phyloP scores from a whole-genome alignment of 2,113 vertebrate genomes.

The Excalfactoria chinensis region DNA sequence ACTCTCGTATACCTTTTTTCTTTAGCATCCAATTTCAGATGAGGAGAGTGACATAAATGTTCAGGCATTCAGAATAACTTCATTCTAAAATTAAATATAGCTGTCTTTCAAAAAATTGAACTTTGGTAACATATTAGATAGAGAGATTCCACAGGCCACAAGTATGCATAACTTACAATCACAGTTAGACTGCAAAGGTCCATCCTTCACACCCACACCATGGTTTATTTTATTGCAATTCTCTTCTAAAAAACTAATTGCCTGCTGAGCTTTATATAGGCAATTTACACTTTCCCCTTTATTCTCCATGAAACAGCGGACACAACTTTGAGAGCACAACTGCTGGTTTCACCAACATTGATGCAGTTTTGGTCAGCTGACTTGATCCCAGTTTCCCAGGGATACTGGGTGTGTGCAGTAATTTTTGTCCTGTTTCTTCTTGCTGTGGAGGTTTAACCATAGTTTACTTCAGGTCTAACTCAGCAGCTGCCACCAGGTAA shows the following conservation, averaged over 20 bases:
- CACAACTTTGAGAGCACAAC: neutral
- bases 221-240: neutral
- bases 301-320: neutral
- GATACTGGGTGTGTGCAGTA: fast-evolving
- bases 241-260: neutral
- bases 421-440: neutral
- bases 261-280: neutral
- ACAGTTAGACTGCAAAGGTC: constrained; percentile 33
- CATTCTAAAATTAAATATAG: constrained; percentile 24
- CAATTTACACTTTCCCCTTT: neutral
- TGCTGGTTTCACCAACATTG: neutral
- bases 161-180: neutral
- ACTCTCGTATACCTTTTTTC: neutral
- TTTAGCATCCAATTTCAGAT: neutral
- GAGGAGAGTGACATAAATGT: neutral
- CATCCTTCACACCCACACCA: neutral
- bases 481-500: neutral
- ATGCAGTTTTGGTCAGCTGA: neutral
- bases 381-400: neutral
- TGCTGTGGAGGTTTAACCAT: neutral
- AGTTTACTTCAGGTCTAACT: neutral
- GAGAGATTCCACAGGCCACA: constrained; percentile 3
- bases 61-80: constrained; percentile 24
- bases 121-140: neutral
- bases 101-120: neutral